Evolutionary conservation across 2,888 invertebrate genomes (phyloP).

Genomic region (Spatulosminthurus flaviceps): DNA sequence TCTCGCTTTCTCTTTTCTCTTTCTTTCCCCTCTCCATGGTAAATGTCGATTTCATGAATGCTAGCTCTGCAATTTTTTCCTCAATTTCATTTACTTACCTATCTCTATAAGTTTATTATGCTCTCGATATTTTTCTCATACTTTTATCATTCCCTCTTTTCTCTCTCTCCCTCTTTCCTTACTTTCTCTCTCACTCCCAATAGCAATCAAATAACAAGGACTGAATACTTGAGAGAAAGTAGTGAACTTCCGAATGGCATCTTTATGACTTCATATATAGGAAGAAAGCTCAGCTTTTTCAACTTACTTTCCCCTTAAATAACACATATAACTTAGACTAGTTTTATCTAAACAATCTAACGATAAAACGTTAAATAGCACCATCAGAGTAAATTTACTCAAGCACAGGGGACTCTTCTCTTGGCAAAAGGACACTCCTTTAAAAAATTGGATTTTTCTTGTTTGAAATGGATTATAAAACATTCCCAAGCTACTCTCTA

Average conservation of each 20-base stretch:
- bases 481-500: no score
- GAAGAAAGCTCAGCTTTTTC: no score
- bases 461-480: no score
- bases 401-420: no score
- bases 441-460: no score
- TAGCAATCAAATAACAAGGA: background rate
- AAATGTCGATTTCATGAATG: slow-evolving; percentile 4
- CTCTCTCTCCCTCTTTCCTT: background rate
- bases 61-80: slow-evolving; percentile 2
- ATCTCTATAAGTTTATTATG: background rate
- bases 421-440: no score
- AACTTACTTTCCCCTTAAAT: no score
- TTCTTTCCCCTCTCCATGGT: background rate
- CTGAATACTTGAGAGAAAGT: background rate
- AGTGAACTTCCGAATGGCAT: background rate
- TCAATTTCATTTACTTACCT: slow-evolving; percentile 4
- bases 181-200: background rate
- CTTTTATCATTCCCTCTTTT: background rate
- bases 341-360: no score
- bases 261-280: no score
- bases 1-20: background rate
- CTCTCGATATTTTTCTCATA: background rate
- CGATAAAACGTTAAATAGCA: no score
- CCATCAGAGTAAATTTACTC: no score
- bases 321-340: no score